These are phyloP conservation scores for Drosophila sproati DNA, from an alignment of 1,140 invertebrate genomes.

Conservation along the genomic window DNA sequence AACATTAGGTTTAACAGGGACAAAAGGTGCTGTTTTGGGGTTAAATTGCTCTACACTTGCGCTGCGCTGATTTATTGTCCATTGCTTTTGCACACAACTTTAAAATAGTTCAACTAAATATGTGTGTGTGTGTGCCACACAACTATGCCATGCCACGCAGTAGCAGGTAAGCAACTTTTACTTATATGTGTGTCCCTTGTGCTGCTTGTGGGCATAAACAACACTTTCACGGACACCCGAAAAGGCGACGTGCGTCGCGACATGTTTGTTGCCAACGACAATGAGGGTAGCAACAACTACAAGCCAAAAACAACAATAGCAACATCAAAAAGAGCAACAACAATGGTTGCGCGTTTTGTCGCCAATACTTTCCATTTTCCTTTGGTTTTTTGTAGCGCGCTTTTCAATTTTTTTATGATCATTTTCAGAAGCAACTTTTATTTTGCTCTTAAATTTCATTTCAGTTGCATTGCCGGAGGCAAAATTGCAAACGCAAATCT, in stretches of 20 bases:
- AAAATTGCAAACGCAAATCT: slow-evolving; percentile 26
- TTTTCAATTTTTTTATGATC: slow-evolving; percentile 33
- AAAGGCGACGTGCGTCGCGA: slow-evolving; percentile 59
- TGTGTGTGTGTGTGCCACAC: slow-evolving; percentile 6
- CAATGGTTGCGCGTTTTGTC: slow-evolving; percentile 24
- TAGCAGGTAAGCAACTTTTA: slow-evolving; percentile 51
- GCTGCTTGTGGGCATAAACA: slow-evolving; percentile 56
- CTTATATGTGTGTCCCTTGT: slow-evolving; percentile 30
- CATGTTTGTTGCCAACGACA: slow-evolving; percentile 63
- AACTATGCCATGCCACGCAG: not conserved
- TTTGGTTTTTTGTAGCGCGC: not conserved
- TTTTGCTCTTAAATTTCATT: slow-evolving; percentile 50
- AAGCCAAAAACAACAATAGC: slow-evolving; percentile 9
- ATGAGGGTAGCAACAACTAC: slow-evolving; percentile 22
- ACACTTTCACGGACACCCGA: slow-evolving; percentile 61
- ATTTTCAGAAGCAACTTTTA: slow-evolving; percentile 41
- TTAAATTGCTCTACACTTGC: not conserved
- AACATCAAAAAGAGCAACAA: not conserved
- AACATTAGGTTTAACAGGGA: slow-evolving; percentile 2
- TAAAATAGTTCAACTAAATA: slow-evolving; percentile 50
- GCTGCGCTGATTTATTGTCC: slow-evolving; percentile 51
- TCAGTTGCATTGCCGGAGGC: slow-evolving; percentile 34
- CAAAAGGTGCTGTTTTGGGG: not conserved
- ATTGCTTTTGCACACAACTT: slow-evolving; percentile 40
- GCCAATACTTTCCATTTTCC: slow-evolving; percentile 13